Conservation (phyloP, 2,797 vertebrate species). For the Phyllotis vaccarum region DNA sequence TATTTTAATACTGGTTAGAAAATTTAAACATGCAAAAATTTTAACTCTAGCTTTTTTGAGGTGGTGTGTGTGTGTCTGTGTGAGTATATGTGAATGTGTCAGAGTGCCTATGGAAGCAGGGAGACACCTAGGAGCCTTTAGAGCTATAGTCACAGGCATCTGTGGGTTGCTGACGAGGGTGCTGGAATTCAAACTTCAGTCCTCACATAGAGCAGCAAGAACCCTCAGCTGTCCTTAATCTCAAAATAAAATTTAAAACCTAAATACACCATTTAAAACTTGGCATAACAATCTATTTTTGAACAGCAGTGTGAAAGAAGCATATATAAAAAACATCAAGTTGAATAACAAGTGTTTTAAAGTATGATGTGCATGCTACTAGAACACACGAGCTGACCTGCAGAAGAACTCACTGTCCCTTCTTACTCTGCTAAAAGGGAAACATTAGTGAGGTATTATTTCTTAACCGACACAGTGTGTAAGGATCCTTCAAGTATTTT, state of each 20-base stretch:
- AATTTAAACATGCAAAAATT: not conserved
- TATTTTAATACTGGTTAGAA: conserved; percentile 48
- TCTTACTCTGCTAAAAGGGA: not conserved
- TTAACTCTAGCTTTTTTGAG: not conserved
- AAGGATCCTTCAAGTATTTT: not conserved
- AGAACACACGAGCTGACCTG: not conserved
- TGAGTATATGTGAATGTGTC: too few species aligned
- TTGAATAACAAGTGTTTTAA: conserved; percentile 43
- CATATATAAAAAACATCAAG: conserved; percentile 31
- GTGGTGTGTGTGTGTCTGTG: not conserved
- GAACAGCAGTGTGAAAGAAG: conserved; percentile 41
- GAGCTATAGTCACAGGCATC: not conserved
- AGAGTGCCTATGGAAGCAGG: not conserved
- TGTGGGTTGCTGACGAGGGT: not conserved
- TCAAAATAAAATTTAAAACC: not conserved
- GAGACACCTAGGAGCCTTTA: not conserved
- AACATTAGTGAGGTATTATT: not conserved
- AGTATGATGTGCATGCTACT: not conserved
- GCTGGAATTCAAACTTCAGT: too few species aligned
- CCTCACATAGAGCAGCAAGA: not conserved
- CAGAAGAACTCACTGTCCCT: not conserved
- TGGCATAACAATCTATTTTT: conserved; percentile 2
- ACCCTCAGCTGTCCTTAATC: not conserved
- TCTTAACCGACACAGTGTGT: not conserved
- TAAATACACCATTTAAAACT: conserved; percentile 42